phyloP scores from a whole-genome alignment of 2,797 vertebrate genomes.

The Takifugu rubripes region DNA sequence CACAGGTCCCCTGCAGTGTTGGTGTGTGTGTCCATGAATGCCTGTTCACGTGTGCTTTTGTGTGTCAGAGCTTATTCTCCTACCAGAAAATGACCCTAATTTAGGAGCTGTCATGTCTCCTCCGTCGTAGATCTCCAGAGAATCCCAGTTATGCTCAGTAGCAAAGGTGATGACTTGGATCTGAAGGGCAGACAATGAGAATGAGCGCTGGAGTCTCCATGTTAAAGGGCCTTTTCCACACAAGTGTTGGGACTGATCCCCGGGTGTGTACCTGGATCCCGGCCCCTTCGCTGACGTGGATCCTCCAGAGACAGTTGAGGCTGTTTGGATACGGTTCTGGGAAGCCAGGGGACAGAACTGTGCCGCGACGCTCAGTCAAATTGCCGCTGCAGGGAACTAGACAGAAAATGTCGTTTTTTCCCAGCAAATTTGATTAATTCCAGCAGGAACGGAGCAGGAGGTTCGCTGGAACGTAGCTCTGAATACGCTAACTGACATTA shows the following conservation, averaged over 20 bases:
- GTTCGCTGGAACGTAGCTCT: slow-evolving; percentile 32
- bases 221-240: background rate
- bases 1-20: slow-evolving; percentile 27
- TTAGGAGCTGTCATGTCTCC: slow-evolving; percentile 89
- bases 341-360: slow-evolving; percentile 75
- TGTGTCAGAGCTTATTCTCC: slow-evolving; percentile 38
- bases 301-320: slow-evolving; percentile 96
- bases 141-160: slow-evolving; percentile 98
- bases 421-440: slow-evolving; percentile 35
- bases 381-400: slow-evolving; percentile 90
- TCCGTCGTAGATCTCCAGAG: slow-evolving; percentile 96
- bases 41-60: slow-evolving; percentile 12
- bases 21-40: slow-evolving; percentile 26
- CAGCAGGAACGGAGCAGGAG: slow-evolving; percentile 26
- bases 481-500: slow-evolving; percentile 38
- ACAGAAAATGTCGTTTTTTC: slow-evolving; percentile 4
- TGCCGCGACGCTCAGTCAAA: slow-evolving; percentile 89
- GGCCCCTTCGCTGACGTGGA: slow-evolving; percentile 91
- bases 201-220: background rate
- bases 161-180: slow-evolving; percentile 98
- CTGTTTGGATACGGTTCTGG: slow-evolving; percentile 97
- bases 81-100: slow-evolving; percentile 94
- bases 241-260: background rate
- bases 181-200: slow-evolving; percentile 66
- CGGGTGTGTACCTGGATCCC: slow-evolving; percentile 87